phyloP scores from a whole-genome alignment of 2,797 vertebrate genomes.

The Myripristis jacobus region DNA sequence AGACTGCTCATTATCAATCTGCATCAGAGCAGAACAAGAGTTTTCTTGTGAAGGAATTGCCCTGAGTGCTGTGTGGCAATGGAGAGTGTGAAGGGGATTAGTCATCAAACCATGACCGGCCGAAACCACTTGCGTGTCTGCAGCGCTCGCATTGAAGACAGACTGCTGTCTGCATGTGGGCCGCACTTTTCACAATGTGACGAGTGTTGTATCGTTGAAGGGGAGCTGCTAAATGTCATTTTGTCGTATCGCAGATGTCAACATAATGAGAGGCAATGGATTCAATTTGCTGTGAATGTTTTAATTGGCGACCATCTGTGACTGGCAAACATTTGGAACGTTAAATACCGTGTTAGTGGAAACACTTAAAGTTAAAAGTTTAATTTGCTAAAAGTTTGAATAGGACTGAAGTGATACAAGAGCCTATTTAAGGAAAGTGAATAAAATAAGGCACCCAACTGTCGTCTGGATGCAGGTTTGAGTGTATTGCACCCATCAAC shows the following conservation, averaged over 20 bases:
- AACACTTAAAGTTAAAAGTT: slow-evolving; percentile 39
- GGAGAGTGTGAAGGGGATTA: slow-evolving; percentile 63
- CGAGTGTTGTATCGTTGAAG: slow-evolving; percentile 68
- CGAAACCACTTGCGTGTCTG: slow-evolving; percentile 57
- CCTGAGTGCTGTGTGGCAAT: slow-evolving; percentile 27
- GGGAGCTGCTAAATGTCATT: slow-evolving; percentile 79
- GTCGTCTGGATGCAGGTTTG: neutral
- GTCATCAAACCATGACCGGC: slow-evolving; percentile 67
- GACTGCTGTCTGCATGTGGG: slow-evolving; percentile 72
- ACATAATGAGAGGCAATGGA: slow-evolving; percentile 64
- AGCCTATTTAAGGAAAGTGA: neutral
- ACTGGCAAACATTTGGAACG: slow-evolving; percentile 54
- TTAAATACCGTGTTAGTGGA: slow-evolving; percentile 32
- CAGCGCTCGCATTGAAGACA: slow-evolving; percentile 44
- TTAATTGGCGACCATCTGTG: slow-evolving; percentile 70
- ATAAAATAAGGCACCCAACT: slow-evolving; percentile 6
- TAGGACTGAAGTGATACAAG: neutral
- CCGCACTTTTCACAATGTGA: slow-evolving; percentile 68
- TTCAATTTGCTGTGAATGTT: slow-evolving; percentile 66
- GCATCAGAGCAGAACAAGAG: slow-evolving; percentile 28
- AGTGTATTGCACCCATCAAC: neutral
- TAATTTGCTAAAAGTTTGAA: slow-evolving; percentile 7
- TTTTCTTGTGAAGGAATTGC: slow-evolving; percentile 43
- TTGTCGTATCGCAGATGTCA: slow-evolving; percentile 79
- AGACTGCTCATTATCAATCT: slow-evolving; percentile 28